Base-by-base conservation (phyloP, 2,113 vertebrate species). In the Ceratotherium simum region DNA sequence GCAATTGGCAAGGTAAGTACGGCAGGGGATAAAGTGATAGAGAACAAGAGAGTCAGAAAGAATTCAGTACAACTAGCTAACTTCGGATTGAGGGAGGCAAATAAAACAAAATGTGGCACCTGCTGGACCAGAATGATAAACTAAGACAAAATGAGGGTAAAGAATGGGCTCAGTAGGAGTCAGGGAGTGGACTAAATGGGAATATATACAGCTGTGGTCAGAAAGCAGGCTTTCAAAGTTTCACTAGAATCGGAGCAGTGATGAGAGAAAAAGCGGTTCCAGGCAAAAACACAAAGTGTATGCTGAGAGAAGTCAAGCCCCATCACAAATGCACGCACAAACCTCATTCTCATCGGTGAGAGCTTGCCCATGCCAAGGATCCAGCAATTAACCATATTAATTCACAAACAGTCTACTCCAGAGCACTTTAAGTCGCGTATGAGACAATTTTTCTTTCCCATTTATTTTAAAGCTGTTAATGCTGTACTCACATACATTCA, bases 401-500 rank as follows among this genome's bases (percentile, higher is more conserved):
- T 36, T 69, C 29, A 42, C 39, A 70, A 76, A 65, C 7, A 65
- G 11, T 58, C 18, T 42, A 62, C 48, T 51, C 18, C 1, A 18
- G 14, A 7, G 12, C 51, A 56, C 56, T 54, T 78, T 48, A n/a
- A 73, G 11, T 48, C 54, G 39, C 25, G 42, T 6, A 31, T 1
- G 7, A 69, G 14, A 92, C 2, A 3, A 25, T 10, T 76, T 87
- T 42, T 67, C 46, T 65, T n/a, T 39, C 42, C 56, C 48, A 23
- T 18, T 7, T 18, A 58, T 39, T 46, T 33, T 36, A 27, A 62
- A 84, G n/a, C 4, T 76, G 60, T 92, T 94, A 0, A 14, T 29
- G 33, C 51, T 56, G 69, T 7, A 98, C 98, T 99, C 95, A 99
- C 98, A 90, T 97, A 79, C 93, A 60, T 87, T 98, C 97, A 99